Percentiles rank a stretch among this genome's conserved stretches.
Evolutionary conservation across 2,797 vertebrate genomes (phyloP).

Genomic region (Acestrorhynchus altus): DNA sequence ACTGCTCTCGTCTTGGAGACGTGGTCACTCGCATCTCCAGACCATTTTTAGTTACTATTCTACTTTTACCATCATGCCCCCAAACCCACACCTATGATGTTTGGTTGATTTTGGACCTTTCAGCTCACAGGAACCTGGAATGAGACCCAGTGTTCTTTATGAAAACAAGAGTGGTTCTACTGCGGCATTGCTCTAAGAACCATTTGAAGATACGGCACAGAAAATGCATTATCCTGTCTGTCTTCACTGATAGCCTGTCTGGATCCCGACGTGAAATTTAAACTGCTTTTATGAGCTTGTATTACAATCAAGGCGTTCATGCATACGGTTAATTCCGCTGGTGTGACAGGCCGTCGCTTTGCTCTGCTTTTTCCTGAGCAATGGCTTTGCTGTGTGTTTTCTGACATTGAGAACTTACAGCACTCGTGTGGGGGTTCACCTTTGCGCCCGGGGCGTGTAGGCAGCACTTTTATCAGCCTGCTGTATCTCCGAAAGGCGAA

Average conservation of each 20-base stretch:
- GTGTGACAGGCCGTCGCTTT: background rate
- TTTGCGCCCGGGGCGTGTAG: constrained; percentile 18
- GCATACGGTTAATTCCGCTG: background rate
- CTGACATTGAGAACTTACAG: constrained; percentile 37
- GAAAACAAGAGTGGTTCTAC: too few species aligned
- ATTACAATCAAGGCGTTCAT: background rate
- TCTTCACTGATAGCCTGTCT: background rate
- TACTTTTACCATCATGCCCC: too few species aligned
- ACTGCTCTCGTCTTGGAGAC: too few species aligned
- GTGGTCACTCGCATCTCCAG: too few species aligned
- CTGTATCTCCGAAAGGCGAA: constrained; percentile 28
- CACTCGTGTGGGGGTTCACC: constrained; percentile 35
- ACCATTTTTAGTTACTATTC: too few species aligned
- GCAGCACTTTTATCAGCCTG: constrained; percentile 30
- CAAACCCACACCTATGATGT: too few species aligned
- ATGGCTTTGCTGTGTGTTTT: constrained; percentile 20
- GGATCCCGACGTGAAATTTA: background rate
- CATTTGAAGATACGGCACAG: too few species aligned
- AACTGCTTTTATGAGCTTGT: background rate
- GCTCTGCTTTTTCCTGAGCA: constrained; percentile 14
- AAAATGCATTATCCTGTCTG: background rate
- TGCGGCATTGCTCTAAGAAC: too few species aligned
- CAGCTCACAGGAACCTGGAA: too few species aligned
- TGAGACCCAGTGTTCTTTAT: too few species aligned
- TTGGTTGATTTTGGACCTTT: too few species aligned